A percentile compares a stretch with the other conserved stretches of the same genome.
Conservation (phyloP, 1,140 invertebrate genomes). For the Hylaeus volcanicus region DNA sequence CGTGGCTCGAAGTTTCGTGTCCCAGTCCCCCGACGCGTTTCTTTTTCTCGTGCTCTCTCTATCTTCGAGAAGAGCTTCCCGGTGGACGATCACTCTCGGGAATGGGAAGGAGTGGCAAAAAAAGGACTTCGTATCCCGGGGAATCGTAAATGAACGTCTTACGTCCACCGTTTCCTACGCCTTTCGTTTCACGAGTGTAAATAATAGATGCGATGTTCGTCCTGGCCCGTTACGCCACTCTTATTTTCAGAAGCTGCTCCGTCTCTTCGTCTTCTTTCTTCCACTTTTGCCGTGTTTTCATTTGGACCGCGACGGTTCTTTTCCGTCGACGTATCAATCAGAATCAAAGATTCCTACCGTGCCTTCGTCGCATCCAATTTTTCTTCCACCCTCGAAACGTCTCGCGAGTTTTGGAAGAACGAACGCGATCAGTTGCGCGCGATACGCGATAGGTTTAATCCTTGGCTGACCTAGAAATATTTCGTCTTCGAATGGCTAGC, state of each 20-base stretch:
- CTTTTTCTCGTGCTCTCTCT: background rate
- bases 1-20: background rate
- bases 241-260: background rate
- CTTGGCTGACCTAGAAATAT: background rate
- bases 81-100: background rate
- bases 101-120: background rate
- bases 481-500: background rate
- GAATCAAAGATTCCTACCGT: background rate
- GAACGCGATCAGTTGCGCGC: background rate
- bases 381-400: background rate
- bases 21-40: background rate
- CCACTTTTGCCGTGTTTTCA: constrained; percentile 1
- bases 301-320: background rate
- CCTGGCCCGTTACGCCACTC: background rate
- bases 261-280: background rate
- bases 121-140: background rate
- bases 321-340: background rate
- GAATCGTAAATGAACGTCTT: constrained; percentile 42
- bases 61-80: background rate
- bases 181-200: constrained; percentile 13
- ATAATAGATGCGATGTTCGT: constrained; percentile 28
- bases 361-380: background rate
- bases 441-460: background rate
- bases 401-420: background rate
- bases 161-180: constrained; percentile 7